These are phyloP conservation scores for Lepisosteus osseus DNA, from an alignment of 2,113 vertebrate species.

Conservation along the genomic window DNA sequence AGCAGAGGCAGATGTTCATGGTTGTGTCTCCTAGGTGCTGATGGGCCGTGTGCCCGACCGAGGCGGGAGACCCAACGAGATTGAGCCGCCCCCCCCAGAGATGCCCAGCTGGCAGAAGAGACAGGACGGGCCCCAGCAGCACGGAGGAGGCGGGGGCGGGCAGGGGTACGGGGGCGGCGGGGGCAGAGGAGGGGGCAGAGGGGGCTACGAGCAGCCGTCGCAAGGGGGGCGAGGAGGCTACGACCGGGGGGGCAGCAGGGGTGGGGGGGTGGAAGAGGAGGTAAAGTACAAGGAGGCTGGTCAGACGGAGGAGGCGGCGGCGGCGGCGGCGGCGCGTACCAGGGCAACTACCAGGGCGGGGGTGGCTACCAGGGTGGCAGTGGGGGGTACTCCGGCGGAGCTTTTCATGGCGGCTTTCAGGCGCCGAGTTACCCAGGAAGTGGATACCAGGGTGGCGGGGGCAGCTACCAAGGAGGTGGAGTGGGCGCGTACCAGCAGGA, in stretches of 20 bases:
- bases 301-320: constrained; percentile 74
- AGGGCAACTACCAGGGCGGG: constrained; percentile 63
- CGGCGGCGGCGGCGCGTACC: constrained; percentile 60
- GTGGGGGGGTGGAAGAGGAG: constrained; percentile 72
- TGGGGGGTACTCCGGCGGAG: constrained; percentile 26
- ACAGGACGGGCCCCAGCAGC: constrained; percentile 80
- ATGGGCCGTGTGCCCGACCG: constrained; percentile 97
- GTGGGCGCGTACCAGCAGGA: constrained; percentile 74
- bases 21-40: constrained; percentile 67
- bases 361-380: constrained; percentile 43
- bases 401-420: constrained; percentile 51
- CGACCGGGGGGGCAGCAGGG: constrained; percentile 66
- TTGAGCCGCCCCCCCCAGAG: constrained; percentile 92
- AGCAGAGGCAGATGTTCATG: background rate
- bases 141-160: constrained; percentile 75
- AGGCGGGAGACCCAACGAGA: constrained; percentile 94
- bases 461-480: constrained; percentile 71
- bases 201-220: constrained; percentile 70
- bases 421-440: constrained; percentile 50
- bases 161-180: constrained; percentile 22
- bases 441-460: constrained; percentile 67
- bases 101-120: constrained; percentile 98
- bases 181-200: constrained; percentile 52
- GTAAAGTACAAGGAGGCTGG: constrained; percentile 79
- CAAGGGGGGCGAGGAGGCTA: constrained; percentile 81